phyloP scores from a whole-genome alignment of 2,113 vertebrate genomes.

The Forbesichthys agassizii region DNA sequence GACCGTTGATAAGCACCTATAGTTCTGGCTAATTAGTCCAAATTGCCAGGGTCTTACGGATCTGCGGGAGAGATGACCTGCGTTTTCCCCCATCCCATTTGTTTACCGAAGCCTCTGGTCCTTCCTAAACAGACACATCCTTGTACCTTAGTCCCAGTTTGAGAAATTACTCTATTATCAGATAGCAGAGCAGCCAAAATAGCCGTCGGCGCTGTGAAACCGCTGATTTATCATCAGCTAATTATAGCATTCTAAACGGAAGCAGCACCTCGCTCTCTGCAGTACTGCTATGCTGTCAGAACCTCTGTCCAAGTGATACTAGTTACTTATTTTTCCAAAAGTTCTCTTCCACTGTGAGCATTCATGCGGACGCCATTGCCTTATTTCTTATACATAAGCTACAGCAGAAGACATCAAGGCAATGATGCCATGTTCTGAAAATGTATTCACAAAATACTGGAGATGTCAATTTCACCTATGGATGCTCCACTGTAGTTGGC shows the following conservation, averaged over 20 bases:
- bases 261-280: neutral
- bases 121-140: conserved; percentile 48
- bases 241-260: conserved; percentile 40
- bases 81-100: conserved; percentile 25
- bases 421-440: no score
- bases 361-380: no score
- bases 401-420: no score
- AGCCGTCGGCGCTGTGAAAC: conserved; percentile 39
- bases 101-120: conserved; percentile 44
- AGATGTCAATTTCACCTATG: no score
- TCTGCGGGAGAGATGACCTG: neutral
- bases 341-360: neutral
- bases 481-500: no score
- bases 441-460: no score
- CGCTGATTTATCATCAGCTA: conserved; percentile 48
- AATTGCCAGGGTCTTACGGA: neutral
- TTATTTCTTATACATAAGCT: no score
- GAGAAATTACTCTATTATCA: conserved; percentile 56
- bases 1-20: no score
- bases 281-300: no score
- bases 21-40: neutral
- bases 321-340: neutral
- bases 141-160: conserved; percentile 27
- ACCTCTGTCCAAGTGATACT: neutral
- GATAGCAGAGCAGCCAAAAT: conserved; percentile 45